Conservation (phyloP, 2,888 invertebrate genomes). For the Athalia rosae region DNA sequence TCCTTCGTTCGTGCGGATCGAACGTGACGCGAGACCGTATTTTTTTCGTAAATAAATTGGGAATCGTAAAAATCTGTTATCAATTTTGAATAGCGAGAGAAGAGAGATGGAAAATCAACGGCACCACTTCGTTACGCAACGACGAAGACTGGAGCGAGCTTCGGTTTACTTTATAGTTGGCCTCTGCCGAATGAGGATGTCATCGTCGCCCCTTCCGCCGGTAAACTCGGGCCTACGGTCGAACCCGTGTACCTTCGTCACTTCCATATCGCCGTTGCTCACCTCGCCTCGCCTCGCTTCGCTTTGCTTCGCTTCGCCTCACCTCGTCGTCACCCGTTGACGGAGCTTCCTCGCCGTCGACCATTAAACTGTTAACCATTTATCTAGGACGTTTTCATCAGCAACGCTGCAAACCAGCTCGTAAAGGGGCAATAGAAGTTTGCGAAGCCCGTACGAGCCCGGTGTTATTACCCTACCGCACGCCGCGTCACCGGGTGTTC, state of each 20-base stretch:
- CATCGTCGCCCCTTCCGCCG: slow-evolving; percentile 30
- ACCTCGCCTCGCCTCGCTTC: not conserved
- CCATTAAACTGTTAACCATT: slow-evolving; percentile 45
- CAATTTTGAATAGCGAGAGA: no score
- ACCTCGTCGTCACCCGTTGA: no score
- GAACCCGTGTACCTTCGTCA: slow-evolving; percentile 22
- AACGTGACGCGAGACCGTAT: no score
- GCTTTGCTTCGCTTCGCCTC: no score
- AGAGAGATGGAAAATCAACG: no score
- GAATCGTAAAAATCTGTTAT: no score
- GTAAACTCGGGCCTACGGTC: slow-evolving; percentile 1
- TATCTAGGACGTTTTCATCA: slow-evolving; percentile 44
- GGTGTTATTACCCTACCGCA: slow-evolving; percentile 10
- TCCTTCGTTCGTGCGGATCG: no score
- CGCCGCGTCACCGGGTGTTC: not conserved
- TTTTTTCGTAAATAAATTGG: no score
- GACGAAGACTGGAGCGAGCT: not conserved
- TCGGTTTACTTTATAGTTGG: not conserved
- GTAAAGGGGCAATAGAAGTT: slow-evolving; percentile 15
- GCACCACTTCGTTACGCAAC: no score
- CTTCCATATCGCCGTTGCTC: not conserved
- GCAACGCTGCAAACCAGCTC: slow-evolving; percentile 31
- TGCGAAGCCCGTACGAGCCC: slow-evolving; percentile 18
- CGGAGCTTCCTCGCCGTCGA: slow-evolving; percentile 30
- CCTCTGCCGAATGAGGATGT: slow-evolving; percentile 31